Conservation (phyloP, 2,797 vertebrate genomes). For the Hephaestus fuliginosus region DNA sequence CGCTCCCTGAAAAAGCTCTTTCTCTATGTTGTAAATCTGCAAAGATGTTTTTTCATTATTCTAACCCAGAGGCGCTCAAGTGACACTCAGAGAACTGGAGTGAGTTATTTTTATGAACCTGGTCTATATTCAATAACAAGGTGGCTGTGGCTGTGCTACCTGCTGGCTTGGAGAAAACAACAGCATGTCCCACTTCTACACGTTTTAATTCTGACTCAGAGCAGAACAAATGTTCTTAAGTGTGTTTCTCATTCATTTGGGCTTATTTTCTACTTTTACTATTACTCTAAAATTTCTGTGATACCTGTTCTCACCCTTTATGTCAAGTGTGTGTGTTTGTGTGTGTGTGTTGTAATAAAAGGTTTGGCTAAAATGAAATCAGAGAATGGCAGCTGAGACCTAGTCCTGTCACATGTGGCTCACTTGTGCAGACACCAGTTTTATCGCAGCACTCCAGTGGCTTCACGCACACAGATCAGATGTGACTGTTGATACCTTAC, state of each 20-base stretch:
- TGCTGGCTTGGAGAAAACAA: background rate
- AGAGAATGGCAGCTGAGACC: background rate
- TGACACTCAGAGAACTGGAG: background rate
- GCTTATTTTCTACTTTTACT: too few relatives aligned
- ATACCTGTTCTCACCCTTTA: background rate
- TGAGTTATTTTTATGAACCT: background rate
- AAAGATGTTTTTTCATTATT: background rate
- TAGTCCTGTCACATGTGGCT: background rate
- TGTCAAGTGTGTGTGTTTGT: background rate
- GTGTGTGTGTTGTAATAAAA: background rate
- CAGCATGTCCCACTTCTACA: background rate
- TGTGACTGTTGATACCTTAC: conserved; percentile 32
- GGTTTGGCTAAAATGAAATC: background rate
- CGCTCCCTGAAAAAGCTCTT: background rate
- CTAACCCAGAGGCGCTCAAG: background rate
- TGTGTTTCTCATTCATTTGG: background rate
- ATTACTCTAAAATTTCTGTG: background rate
- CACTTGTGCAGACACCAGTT: background rate
- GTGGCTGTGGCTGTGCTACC: background rate
- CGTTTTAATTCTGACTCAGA: background rate
- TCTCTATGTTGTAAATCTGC: background rate
- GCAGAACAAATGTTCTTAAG: background rate
- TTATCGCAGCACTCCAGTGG: conserved; percentile 14
- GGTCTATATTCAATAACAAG: background rate
- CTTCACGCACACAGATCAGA: conserved; percentile 38